Evolutionary conservation across 1,140 invertebrate species (phyloP), one percentile per base, ranked within the genome.

Genomic region (Scaptodrosophila lebanonensis): DNA sequence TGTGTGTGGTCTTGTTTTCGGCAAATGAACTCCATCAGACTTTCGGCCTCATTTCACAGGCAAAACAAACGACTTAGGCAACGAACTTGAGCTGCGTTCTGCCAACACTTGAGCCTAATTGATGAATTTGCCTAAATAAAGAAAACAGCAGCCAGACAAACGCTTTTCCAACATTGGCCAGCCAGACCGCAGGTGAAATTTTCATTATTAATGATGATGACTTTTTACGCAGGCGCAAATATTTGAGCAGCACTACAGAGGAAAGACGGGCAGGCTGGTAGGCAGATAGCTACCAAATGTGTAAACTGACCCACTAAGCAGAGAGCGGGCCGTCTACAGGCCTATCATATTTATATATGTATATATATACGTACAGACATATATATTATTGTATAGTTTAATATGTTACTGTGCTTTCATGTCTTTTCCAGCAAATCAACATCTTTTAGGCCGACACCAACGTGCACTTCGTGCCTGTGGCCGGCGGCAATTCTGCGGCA

Each of bases 191-290:
- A 77, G 75, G 73, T 77, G 73, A 77, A 77, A 77, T 77, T 79
- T 77, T 69, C 60, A 57, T 77, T 77, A 77, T 77, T 77, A 79
- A 77, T 77, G 73, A 77, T 77, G 75, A 77, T 77, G 73, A 77
- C 73, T 77, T 63, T 77, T 65, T 56, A 52, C 68, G 65, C 56
- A 52, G 53, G 36, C 68, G 73, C 69, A 77, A 77, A 77, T 77
- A 77, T 77, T 77, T 77, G 60, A 73, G 43, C 73, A 77, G 58
- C 72, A 79, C 67, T 66, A 65, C 25, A 42, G n/a, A 38, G 22
- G 15, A 42, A 75, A 57, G 65, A 52, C 30, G 20, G 39, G 47
- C 40, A 57, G 68, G 58, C 52, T 43, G 39, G 38, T 39, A 50
- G n/a, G 8, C 20, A 11, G 27, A 11, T 12, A 17, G 29, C 32